Conservation (phyloP, 1,140 invertebrate genomes). For the Lepidurus packardi region DNA sequence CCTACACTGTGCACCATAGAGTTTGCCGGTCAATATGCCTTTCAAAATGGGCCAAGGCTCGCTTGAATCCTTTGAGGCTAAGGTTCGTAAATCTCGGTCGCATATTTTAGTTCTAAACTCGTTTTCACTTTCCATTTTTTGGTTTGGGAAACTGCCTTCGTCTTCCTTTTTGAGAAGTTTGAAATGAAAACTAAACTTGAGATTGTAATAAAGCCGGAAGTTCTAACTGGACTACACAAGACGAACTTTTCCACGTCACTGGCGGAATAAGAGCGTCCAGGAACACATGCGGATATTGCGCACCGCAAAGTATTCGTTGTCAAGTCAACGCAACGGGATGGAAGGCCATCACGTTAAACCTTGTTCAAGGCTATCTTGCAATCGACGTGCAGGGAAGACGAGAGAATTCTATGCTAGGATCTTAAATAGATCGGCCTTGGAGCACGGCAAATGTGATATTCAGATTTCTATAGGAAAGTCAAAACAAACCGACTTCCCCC, state of each 20-base stretch:
- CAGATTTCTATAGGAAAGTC: not conserved
- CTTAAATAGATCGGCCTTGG: slow-evolving; percentile 5
- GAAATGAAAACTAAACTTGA: not conserved
- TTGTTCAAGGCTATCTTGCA: slow-evolving; percentile 4
- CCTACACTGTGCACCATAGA: not conserved
- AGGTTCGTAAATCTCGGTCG: not conserved
- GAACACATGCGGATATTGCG: not conserved
- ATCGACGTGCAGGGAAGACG: slow-evolving; percentile 9
- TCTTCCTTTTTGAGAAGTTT: not conserved
- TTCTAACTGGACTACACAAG: not conserved
- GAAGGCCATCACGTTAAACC: slow-evolving; percentile 18
- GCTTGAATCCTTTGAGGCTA: not conserved
- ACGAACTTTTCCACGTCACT: slow-evolving; percentile 14
- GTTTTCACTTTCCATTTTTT: slow-evolving; percentile 22
- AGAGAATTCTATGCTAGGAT: not conserved
- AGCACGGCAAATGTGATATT: not conserved
- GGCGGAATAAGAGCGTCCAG: not conserved
- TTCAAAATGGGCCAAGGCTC: slow-evolving; percentile 29
- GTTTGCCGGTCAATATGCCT: slow-evolving; percentile 10
- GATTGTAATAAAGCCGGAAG: not conserved
- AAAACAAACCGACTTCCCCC: slow-evolving; percentile 5
- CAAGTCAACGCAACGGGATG: slow-evolving; percentile 20
- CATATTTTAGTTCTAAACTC: not conserved
- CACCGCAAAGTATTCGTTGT: slow-evolving; percentile 21
- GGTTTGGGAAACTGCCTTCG: not conserved